Conservation (phyloP, 2,797 vertebrate genomes). For the Channa striata region DNA sequence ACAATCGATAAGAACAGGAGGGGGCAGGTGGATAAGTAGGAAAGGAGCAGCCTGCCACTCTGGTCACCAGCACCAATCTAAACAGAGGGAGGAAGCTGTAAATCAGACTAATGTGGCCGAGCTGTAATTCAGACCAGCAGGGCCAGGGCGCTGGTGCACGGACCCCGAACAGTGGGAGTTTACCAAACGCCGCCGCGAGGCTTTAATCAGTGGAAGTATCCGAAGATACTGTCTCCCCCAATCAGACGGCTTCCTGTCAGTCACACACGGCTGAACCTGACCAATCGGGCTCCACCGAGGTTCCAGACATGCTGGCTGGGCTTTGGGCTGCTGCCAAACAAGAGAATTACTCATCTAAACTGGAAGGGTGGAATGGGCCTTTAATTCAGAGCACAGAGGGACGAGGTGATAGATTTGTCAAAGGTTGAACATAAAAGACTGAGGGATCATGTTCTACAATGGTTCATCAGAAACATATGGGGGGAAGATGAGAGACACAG, state of each 20-base stretch:
- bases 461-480: constrained; percentile 76
- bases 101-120: constrained; percentile 84
- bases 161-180: constrained; percentile 78
- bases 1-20: constrained; percentile 33
- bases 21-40: constrained; percentile 41
- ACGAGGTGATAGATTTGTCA: constrained; percentile 80
- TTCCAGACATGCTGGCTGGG: constrained; percentile 64
- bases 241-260: constrained; percentile 86
- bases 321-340: constrained; percentile 74
- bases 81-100: constrained; percentile 88
- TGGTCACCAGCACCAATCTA: constrained; percentile 75
- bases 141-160: constrained; percentile 59
- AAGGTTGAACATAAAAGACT: constrained; percentile 76
- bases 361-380: constrained; percentile 78
- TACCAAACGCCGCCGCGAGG: constrained; percentile 71
- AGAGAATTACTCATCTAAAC: constrained; percentile 77
- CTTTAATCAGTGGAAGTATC: constrained; percentile 86
- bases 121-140: constrained; percentile 87
- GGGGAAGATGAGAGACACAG: constrained; percentile 48
- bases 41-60: constrained; percentile 59
- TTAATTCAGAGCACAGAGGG: constrained; percentile 75
- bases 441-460: constrained; percentile 69
- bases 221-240: constrained; percentile 83
- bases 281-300: constrained; percentile 71
- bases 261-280: constrained; percentile 78